Evolutionary conservation across 2,113 vertebrate genomes (phyloP).

Genomic region (Eurypyga helias): DNA sequence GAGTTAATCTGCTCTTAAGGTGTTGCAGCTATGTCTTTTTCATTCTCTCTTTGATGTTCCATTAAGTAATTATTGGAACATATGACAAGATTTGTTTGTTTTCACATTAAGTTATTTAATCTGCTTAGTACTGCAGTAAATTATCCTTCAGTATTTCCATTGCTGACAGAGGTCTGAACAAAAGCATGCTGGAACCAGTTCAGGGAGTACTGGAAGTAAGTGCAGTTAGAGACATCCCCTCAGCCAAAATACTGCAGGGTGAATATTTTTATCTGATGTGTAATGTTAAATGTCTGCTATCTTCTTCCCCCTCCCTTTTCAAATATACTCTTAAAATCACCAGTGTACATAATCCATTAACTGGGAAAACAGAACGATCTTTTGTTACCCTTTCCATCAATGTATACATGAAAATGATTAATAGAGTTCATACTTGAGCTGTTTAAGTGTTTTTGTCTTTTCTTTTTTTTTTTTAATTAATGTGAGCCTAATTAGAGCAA

Average conservation of each 20-base stretch:
- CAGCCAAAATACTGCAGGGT: background rate
- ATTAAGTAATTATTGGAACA: conserved; percentile 2
- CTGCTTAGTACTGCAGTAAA: background rate
- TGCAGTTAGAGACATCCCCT: background rate
- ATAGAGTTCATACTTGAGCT: background rate
- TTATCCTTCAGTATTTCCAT: background rate
- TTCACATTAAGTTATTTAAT: background rate
- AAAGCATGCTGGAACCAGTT: background rate
- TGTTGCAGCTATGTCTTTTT: background rate
- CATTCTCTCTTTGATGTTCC: background rate
- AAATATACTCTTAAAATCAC: background rate
- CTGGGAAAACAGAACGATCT: background rate
- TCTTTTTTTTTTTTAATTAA: background rate
- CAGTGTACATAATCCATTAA: background rate
- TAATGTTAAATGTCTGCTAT: background rate
- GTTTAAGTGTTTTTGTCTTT: background rate
- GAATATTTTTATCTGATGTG: background rate
- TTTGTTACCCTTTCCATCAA: background rate
- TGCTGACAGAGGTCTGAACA: background rate
- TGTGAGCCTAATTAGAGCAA: background rate
- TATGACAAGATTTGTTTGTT: background rate
- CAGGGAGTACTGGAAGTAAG: background rate
- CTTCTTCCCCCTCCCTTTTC: background rate
- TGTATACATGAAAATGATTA: background rate
- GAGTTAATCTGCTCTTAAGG: background rate